These are phyloP conservation scores for Distichodus sexfasciatus DNA, from an alignment of 2,797 vertebrate genomes.

Conservation along the genomic window DNA sequence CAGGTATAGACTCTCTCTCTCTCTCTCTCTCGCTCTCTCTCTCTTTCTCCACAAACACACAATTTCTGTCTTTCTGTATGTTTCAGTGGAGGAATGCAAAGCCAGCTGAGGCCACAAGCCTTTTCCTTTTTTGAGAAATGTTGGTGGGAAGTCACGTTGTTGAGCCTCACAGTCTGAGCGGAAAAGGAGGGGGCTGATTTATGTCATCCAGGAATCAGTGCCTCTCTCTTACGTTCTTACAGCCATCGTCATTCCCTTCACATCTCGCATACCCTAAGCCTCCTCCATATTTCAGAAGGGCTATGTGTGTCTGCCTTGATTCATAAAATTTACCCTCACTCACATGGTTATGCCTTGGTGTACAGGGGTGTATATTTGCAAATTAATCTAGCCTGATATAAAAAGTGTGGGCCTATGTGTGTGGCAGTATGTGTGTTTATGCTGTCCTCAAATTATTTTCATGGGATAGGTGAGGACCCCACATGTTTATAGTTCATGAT, in stretches of 20 bases:
- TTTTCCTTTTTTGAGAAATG: constrained; percentile 31
- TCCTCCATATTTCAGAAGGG: constrained; percentile 29
- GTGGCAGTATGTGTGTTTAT: not conserved
- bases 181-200: constrained; percentile 47
- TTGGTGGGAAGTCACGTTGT: constrained; percentile 49
- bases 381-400: not conserved
- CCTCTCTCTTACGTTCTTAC: constrained; percentile 20
- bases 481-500: not conserved
- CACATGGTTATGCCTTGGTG: not conserved
- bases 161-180: constrained; percentile 44
- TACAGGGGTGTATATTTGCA: not conserved
- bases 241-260: constrained; percentile 37
- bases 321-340: constrained; percentile 8
- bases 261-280: constrained; percentile 5
- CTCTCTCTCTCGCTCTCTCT: not conserved
- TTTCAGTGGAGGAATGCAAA: constrained; percentile 45
- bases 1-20: not conserved
- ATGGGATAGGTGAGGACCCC: not conserved
- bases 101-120: constrained; percentile 44
- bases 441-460: not conserved
- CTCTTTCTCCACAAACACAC: not conserved
- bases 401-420: not conserved
- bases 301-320: constrained; percentile 14
- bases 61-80: constrained; percentile 22
- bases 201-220: constrained; percentile 41